Conservation (phyloP, 2,113 vertebrate genomes). For the Lethenteron camtschaticum region DNA sequence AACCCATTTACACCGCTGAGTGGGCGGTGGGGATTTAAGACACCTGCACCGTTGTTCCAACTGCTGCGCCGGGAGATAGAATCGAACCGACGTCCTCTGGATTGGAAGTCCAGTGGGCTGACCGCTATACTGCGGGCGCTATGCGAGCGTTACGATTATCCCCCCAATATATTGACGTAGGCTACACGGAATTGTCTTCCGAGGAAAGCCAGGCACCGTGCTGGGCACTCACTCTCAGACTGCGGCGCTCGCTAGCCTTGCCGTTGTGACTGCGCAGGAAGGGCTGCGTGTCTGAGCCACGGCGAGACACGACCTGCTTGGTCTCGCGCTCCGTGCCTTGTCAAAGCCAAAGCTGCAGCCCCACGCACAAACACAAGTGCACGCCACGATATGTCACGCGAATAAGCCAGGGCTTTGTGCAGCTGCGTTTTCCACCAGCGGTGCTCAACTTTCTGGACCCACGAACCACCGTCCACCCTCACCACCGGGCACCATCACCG, state of each 20-base stretch:
- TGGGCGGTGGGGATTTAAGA: not conserved
- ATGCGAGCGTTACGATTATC: too few relatives aligned
- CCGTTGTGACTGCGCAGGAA: slow-evolving; percentile 4
- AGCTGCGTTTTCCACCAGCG: too few relatives aligned
- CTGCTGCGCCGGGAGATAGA: not conserved
- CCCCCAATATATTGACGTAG: not conserved
- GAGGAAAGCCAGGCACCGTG: not conserved
- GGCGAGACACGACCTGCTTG: not conserved
- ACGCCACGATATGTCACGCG: too few relatives aligned
- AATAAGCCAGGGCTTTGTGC: too few relatives aligned
- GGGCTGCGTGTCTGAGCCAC: slow-evolving; percentile 5
- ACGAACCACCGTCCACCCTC: too few relatives aligned
- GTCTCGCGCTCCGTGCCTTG: not conserved
- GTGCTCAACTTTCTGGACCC: too few relatives aligned
- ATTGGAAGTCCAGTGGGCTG: not conserved
- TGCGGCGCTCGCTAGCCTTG: not conserved
- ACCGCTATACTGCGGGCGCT: too few relatives aligned
- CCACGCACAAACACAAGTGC: too few relatives aligned
- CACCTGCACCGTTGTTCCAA: not conserved
- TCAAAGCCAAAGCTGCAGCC: not conserved
- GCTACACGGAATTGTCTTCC: not conserved
- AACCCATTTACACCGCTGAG: too few relatives aligned
- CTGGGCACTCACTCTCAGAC: not conserved
- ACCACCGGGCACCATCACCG: too few relatives aligned
- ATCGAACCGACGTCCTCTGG: not conserved